Conservation (phyloP, 2,113 vertebrate genomes). For the Helogale parvula region DNA sequence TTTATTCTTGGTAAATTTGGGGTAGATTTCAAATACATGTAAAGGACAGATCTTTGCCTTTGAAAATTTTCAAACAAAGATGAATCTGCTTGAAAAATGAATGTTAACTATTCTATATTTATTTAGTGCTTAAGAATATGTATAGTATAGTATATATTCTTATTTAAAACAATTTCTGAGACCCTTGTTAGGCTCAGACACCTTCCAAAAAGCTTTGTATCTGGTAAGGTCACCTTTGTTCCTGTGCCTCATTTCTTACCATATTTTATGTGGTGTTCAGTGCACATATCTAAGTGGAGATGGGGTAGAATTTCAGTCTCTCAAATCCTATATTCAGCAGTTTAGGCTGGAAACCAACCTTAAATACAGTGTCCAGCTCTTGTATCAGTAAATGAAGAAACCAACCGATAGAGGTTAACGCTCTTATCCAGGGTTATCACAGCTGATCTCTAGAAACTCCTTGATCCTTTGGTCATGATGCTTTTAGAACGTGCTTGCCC, state of each 20-base stretch:
- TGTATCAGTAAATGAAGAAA: background rate
- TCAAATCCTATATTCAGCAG: background rate
- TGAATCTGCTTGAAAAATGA: slow-evolving; percentile 44
- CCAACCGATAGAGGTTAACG: background rate
- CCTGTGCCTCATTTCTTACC: background rate
- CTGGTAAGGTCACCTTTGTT: slow-evolving; percentile 11
- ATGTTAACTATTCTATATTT: slow-evolving; percentile 18
- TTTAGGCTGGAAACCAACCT: slow-evolving; percentile 5
- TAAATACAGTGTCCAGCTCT: background rate
- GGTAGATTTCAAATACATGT: slow-evolving; percentile 12
- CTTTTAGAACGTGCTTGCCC: slow-evolving; percentile 27
- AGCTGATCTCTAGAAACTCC: background rate
- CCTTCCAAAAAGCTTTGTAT: slow-evolving; percentile 9
- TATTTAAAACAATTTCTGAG: slow-evolving; percentile 14
- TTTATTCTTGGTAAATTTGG: background rate
- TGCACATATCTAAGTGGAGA: background rate
- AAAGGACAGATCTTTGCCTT: slow-evolving; percentile 43
- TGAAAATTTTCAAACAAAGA: slow-evolving; percentile 46
- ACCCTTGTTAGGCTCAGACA: background rate
- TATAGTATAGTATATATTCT: background rate
- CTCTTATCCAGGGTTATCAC: background rate
- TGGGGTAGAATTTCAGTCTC: background rate
- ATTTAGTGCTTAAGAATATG: background rate
- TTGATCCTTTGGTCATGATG: slow-evolving; percentile 7
- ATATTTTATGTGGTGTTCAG: background rate